Evolutionary conservation across 2,888 invertebrate species (phyloP).

Genomic region (Actias luna): DNA sequence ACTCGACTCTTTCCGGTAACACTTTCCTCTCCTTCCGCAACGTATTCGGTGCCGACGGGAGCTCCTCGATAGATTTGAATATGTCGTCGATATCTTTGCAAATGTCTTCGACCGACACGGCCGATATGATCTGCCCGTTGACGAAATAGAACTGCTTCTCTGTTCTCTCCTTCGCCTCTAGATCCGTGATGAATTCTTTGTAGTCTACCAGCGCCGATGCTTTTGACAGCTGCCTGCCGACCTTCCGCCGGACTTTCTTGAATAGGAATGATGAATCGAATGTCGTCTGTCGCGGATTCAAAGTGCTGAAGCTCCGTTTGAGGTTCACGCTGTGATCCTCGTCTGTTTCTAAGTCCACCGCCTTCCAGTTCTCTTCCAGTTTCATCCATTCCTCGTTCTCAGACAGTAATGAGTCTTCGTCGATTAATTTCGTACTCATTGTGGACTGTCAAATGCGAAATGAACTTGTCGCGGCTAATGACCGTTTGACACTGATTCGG

Average conservation of each 20-base stretch:
- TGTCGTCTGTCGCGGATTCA: slow-evolving; percentile 59
- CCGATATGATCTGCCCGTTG: slow-evolving; percentile 62
- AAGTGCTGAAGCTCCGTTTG: slow-evolving; percentile 53
- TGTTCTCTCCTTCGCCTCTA: slow-evolving; percentile 38
- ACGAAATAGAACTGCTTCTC: slow-evolving; percentile 53
- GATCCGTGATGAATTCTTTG: slow-evolving; percentile 57
- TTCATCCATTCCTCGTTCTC: slow-evolving; percentile 67
- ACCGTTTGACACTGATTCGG: slow-evolving; percentile 18
- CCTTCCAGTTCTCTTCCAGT: slow-evolving; percentile 65
- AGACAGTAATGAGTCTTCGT: slow-evolving; percentile 58
- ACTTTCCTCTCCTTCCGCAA: slow-evolving; percentile 37
- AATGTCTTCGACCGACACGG: slow-evolving; percentile 63
- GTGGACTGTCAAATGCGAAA: not conserved
- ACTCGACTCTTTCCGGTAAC: slow-evolving; percentile 56
- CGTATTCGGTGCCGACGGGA: slow-evolving; percentile 57
- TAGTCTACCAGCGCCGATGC: slow-evolving; percentile 52
- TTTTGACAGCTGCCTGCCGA: slow-evolving; percentile 51
- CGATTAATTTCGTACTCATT: slow-evolving; percentile 41
- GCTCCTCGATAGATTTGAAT: slow-evolving; percentile 67
- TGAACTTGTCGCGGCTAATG: not conserved
- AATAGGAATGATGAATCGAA: slow-evolving; percentile 68
- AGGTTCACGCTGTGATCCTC: slow-evolving; percentile 45
- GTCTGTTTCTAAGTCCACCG: slow-evolving; percentile 66
- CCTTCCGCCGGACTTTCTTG: slow-evolving; percentile 54
- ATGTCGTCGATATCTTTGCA: slow-evolving; percentile 66